Base-by-base conservation (phyloP, 2,888 invertebrate species). In the Chouioia cunea region DNA sequence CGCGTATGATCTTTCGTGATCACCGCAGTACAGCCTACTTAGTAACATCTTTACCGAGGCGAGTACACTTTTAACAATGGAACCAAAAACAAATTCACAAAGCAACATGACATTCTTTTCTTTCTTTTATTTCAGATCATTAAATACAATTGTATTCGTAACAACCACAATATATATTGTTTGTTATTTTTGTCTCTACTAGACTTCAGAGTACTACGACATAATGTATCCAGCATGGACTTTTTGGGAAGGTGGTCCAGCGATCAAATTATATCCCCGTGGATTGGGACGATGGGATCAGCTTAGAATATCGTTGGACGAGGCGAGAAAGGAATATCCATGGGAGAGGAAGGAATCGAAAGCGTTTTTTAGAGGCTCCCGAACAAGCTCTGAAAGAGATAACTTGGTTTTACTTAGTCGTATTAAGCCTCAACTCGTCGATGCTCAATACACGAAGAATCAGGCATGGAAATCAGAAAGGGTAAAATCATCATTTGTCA, bases 181-280 rank as follows among this genome's bases (percentile, higher is more conserved):
- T 65, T 56, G 72, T 73, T 50, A 27, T 20, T 50, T 2, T 43
- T 23, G 44, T 50, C 1, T 46, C 68, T 79, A 78, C 27, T 76
- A 89, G 92, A 93, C 93, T 0, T 81, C 84, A 52, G 92, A 95
- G 46, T 94, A 95, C 86, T 89, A 89, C 84, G 99, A 99, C 82
- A 96, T 99, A 73, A 94, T 94, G 91, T 95, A 94, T 84, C 98
- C 98, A 0, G 95, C 97, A 0, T 99, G 98, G 98, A 93, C 96
- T 50, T 99, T 99, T 86, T 97, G 97, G 97, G 96, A 96, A 86
- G 98, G 98, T 27, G 99, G 99, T 0, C 99, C 99, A 15, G 97
- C 98, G 0, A 97, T 98, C 77, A 91, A 93, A 47, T 87, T 97
- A 12, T 97, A 97, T 87, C 98, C 98, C 0, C 93, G 91, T 65